These are phyloP conservation scores for Drosophila nr. perissopoda DNA, from an alignment of 2,888 invertebrate species.

Conservation along the genomic window DNA sequence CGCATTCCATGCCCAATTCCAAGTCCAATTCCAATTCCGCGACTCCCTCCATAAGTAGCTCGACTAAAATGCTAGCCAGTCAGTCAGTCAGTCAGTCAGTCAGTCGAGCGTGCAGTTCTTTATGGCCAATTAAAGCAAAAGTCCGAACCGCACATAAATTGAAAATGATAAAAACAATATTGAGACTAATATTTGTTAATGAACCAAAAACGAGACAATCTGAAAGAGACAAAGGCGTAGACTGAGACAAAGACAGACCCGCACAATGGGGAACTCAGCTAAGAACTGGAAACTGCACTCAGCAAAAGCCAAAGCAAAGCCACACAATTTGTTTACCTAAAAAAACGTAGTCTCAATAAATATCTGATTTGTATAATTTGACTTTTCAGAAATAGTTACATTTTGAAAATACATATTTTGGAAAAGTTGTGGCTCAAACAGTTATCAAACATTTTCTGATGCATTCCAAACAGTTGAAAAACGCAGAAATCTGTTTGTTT, in stretches of 20 bases:
- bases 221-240: neutral
- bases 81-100: neutral
- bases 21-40: slow-evolving; percentile 22
- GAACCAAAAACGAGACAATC: slow-evolving; percentile 42
- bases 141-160: slow-evolving; percentile 57
- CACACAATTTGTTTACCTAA: rapidly evolving
- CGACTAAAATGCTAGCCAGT: neutral
- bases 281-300: slow-evolving; percentile 13
- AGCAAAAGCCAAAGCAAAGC: neutral
- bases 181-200: slow-evolving; percentile 72
- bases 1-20: slow-evolving; percentile 59
- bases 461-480: neutral
- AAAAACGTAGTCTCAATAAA: neutral
- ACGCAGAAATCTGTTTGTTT: neutral
- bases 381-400: neutral
- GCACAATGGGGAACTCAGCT: slow-evolving; percentile 34
- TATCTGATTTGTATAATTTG: neutral
- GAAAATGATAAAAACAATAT: slow-evolving; percentile 77
- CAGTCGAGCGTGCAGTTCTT: slow-evolving; percentile 38
- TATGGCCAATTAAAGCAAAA: slow-evolving; percentile 63
- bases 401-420: neutral
- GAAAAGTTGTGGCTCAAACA: neutral
- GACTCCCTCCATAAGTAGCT: slow-evolving; percentile 29
- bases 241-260: slow-evolving; percentile 30
- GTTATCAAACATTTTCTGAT: neutral